Evolutionary conservation across 2,113 vertebrate genomes (phyloP), one percentile per base, ranked within the genome.

Genomic region (Tiliqua scincoides): DNA sequence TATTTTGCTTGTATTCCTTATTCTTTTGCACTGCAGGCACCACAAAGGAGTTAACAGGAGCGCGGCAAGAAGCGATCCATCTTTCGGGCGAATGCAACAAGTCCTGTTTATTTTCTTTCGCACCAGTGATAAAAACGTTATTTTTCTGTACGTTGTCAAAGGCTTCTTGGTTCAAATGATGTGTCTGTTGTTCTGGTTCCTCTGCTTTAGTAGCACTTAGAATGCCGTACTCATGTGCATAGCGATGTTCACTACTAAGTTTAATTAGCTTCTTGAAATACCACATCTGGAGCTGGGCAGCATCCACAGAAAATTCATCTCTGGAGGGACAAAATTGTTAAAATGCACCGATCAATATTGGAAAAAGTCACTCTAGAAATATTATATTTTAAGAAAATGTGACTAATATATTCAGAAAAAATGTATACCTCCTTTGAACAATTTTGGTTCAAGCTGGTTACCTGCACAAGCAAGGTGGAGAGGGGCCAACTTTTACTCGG

Each of bases 161-260:
- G 40, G 76, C 71, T 85, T 82, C 72, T 90, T 85, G 74, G 32
- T 75, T 77, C 83, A 92, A 84, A 91, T 63, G 52, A 86, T 76
- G 91, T 89, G 92, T 81, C 83, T 85, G 65, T 25, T 85, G 25
- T 92, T 94, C 93, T 93, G 91, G 79, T 89, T 89, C 89, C 75
- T 79, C 89, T 92, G 83, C 90, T 63, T 95, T 91, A 62, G 80
- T 86, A 81, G 93, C 30, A 30, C 83, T 73, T 43, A 94, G 75
- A 79, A 97, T 93, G 12, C 96, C 94, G 0, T 91, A 92, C 89
- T 99, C 98, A 83, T 99, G 98, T 57, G 94, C 92, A 21, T 91
- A 94, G 80, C 98, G 94, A 82, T 97, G 98, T 65, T 97, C 95
- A 90, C 93, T 91, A 74, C 98, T 98, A 90, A 99, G 93, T 74